phyloP scores from a whole-genome alignment of 2,113 vertebrate genomes.

The Chionis minor region DNA sequence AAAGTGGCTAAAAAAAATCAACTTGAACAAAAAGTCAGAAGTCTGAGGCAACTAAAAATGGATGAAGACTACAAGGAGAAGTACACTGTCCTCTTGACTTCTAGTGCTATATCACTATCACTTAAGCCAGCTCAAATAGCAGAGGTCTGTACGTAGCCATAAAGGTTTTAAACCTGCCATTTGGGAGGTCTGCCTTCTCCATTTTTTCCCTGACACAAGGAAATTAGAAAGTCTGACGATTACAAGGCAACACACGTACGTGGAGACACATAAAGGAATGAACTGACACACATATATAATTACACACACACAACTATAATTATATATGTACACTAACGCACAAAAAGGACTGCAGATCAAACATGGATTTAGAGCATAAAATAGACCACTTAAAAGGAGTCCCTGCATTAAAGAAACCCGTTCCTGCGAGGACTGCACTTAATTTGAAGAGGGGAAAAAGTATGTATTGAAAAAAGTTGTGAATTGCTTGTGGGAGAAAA shows the following conservation, averaged over 20 bases:
- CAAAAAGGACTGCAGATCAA: background rate
- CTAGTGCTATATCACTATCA: background rate
- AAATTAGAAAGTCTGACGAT: background rate
- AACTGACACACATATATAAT: background rate
- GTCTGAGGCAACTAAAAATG: background rate
- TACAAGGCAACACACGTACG: background rate
- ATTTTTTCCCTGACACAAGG: background rate
- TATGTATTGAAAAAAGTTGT: background rate
- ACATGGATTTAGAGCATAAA: background rate
- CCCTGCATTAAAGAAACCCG: background rate
- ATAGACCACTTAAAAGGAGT: background rate
- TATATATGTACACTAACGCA: background rate
- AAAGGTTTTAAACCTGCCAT: background rate
- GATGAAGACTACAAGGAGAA: background rate
- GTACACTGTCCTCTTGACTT: background rate
- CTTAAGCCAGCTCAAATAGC: background rate
- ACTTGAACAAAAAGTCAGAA: background rate
- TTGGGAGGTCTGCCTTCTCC: background rate
- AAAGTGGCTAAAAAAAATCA: background rate
- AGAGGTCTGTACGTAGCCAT: background rate
- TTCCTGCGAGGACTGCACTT: background rate
- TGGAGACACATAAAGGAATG: background rate
- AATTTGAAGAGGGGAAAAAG: background rate
- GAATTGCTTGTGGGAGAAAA: background rate
- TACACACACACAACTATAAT: background rate